Conservation (phyloP, 1,140 invertebrate genomes). For the Drosophila carrolli region DNA sequence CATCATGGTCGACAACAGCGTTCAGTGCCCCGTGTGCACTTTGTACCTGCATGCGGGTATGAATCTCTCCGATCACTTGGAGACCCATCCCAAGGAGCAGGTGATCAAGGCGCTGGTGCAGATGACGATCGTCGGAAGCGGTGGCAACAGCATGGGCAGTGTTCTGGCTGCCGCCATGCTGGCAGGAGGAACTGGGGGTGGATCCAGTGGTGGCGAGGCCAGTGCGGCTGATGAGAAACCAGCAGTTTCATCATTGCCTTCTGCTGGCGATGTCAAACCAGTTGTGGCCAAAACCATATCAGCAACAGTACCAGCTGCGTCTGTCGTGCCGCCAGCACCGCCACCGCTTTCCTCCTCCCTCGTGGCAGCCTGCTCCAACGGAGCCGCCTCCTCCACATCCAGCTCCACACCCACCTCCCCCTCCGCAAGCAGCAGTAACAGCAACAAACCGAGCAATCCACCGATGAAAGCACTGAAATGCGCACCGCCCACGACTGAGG, state of each 20-base stretch:
- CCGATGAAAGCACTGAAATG: constrained; percentile 73
- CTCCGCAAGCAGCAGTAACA: constrained; percentile 28
- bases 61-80: constrained; percentile 90
- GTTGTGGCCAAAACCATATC: constrained; percentile 44
- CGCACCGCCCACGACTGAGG: constrained; percentile 71
- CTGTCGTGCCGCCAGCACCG: constrained; percentile 13
- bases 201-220: constrained; percentile 6
- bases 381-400: constrained; percentile 10
- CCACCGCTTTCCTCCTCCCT: constrained; percentile 13
- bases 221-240: constrained; percentile 22
- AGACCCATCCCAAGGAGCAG: constrained; percentile 94
- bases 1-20: constrained; percentile 86
- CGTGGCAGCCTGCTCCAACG: constrained; percentile 12
- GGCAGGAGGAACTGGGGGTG: constrained; percentile 21
- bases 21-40: constrained; percentile 92
- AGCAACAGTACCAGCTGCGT: constrained; percentile 9
- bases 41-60: constrained; percentile 92
- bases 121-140: constrained; percentile 73
- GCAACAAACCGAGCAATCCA: constrained; percentile 72
- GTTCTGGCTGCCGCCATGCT: constrained; percentile 60
- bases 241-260: neutral
- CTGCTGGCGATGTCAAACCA: constrained; percentile 57
- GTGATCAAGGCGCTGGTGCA: constrained; percentile 92
- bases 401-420: constrained; percentile 9
- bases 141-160: constrained; percentile 45